phyloP scores from a whole-genome alignment of 2,888 invertebrate species.

The Rhamnusium bicolor region DNA sequence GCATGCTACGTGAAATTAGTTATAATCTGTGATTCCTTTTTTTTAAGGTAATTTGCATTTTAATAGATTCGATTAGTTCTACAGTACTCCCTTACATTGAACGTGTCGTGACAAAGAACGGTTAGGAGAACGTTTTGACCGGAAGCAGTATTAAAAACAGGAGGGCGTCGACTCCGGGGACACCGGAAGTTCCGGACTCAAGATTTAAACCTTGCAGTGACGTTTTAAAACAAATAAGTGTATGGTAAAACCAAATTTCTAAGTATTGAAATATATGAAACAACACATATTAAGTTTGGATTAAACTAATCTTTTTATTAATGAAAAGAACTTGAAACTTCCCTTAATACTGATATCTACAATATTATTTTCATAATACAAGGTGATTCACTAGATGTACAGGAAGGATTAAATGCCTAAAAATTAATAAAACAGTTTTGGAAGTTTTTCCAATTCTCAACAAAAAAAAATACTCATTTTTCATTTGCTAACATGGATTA shows the following conservation, averaged over 20 bases:
- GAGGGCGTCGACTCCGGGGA: constrained; percentile 55
- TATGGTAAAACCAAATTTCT: background rate
- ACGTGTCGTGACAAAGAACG: constrained; percentile 55
- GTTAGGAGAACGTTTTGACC: constrained; percentile 53
- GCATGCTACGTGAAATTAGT: background rate
- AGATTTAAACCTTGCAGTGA: constrained; percentile 26
- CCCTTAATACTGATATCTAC: no score
- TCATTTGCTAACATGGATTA: no score
- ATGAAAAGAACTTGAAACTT: no score
- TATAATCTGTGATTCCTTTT: background rate
- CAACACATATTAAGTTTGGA: background rate
- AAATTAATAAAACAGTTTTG: no score
- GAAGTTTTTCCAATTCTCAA: no score
- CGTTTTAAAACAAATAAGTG: background rate
- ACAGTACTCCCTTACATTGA: constrained; percentile 2
- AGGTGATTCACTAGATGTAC: no score
- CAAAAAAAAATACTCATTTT: no score
- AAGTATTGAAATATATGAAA: background rate
- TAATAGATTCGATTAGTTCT: constrained; percentile 3
- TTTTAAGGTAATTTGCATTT: constrained; percentile 6
- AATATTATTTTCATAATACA: no score
- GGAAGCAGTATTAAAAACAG: constrained; percentile 57
- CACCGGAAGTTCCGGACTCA: constrained; percentile 53
- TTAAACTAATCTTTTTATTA: no score
- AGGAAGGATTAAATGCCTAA: no score